Evolutionary conservation across 2,797 vertebrate genomes (phyloP), one percentile per base, ranked within the genome.

Genomic region (Enteromius afrohamiltoni): DNA sequence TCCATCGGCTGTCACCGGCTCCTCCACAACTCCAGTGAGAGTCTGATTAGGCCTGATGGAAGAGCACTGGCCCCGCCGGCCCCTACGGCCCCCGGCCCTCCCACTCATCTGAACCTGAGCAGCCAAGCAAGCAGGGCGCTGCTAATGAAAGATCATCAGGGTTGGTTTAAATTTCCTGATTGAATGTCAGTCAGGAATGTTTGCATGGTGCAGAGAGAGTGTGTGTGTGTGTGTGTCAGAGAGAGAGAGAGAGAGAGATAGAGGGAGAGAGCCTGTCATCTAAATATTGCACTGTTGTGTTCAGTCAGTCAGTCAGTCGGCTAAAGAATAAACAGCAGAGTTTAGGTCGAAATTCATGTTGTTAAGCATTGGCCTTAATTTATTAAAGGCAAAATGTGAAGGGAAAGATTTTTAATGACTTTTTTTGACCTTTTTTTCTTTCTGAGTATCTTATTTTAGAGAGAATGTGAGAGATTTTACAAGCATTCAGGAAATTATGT

Each of bases 121-220:
- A 93, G 91, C 92, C 91, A 92, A 92, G 93, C 93, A 93, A 94
- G 93, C 92, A 90, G 89, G 92, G 92, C 88, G 91, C 89, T 83
- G 85, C 93, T 94, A 94, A 94, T 93, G 93, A 94, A 95, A 94
- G 92, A 93, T 91, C 93, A 91, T 93, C 93, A 91, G 92, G 92
- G 93, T 91, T 91, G 91, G 90, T 95, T 95, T 93, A 93, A 92
- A 93, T 94, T 93, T 93, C 92, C 93, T 94, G 93, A 95, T 94
- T 94, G 93, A 94, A 92, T 94, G 94, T 94, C 95, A 94, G 92
- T 94, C 94, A 94, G 90, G 93, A 95, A 94, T 94, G 93, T 94
- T 94, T 94, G 91, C 88, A 86, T 92, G 93, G 92, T 89, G 80
- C 87, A 88, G 7, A 85, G 55, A 84, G 86, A 85, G 89, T 23